Evolutionary conservation across 2,888 invertebrate genomes (phyloP).

Genomic region (Malachius bipustulatus): DNA sequence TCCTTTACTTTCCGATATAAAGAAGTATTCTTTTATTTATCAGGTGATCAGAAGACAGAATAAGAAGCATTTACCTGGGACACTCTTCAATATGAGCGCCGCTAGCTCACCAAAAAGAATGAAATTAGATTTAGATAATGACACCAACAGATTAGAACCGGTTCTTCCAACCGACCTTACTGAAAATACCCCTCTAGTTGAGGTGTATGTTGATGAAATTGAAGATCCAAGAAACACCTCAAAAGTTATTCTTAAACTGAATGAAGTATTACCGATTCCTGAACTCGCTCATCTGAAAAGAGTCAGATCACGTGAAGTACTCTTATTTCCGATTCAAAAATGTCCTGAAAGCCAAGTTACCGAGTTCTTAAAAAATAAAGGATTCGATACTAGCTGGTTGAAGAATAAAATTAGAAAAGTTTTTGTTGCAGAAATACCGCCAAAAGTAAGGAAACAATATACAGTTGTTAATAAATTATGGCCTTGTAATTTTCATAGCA

Average conservation of each 20-base stretch:
- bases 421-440: constrained; percentile 48
- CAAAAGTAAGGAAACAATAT: constrained; percentile 57
- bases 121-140: constrained; percentile 21
- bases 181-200: constrained; percentile 31
- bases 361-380: constrained; percentile 34
- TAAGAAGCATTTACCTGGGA: too few relatives aligned
- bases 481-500: constrained; percentile 79
- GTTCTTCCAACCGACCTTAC: constrained; percentile 23
- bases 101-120: constrained; percentile 22
- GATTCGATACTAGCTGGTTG: constrained; percentile 42
- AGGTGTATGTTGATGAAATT: constrained; percentile 50
- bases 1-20: too few relatives aligned
- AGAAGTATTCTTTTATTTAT: too few relatives aligned
- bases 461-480: constrained; percentile 49
- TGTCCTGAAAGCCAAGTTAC: constrained; percentile 24
- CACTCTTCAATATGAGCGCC: too few relatives aligned
- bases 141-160: constrained; percentile 16
- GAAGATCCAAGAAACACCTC: constrained; percentile 51
- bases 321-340: constrained; percentile 40
- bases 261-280: constrained; percentile 46
- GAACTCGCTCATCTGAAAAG: constrained; percentile 62
- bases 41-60: too few relatives aligned
- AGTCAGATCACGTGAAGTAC: constrained; percentile 47
- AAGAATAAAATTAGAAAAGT: constrained; percentile 41
- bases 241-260: constrained; percentile 45